Percentiles rank a stretch among this genome's conserved stretches.
Evolutionary conservation across 2,113 vertebrate genomes (phyloP).

Genomic region (Lepidothrix coronata): DNA sequence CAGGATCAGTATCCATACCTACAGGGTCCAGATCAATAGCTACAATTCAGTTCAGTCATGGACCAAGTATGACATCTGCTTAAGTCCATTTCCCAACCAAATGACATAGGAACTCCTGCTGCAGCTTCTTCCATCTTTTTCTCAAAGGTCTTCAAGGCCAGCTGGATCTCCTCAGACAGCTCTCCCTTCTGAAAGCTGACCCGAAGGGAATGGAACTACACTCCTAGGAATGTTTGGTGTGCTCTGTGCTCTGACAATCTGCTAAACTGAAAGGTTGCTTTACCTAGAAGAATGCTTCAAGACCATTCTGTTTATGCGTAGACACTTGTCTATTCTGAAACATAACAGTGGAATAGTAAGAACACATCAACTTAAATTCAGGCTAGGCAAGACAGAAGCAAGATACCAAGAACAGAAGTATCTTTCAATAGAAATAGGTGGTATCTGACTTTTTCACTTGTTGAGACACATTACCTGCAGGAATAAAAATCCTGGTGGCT

Average conservation of each 20-base stretch:
- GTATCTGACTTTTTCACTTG: background rate
- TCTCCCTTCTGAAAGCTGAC: background rate
- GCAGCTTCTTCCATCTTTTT: background rate
- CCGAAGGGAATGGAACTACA: background rate
- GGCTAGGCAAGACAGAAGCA: background rate
- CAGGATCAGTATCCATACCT: background rate
- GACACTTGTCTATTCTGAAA: background rate
- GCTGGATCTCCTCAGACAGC: background rate
- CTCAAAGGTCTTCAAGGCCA: background rate
- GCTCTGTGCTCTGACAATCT: background rate
- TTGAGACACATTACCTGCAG: background rate
- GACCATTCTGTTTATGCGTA: background rate
- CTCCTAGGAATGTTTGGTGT: background rate
- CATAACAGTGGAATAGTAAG: background rate
- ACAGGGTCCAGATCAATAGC: background rate
- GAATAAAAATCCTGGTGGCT: background rate
- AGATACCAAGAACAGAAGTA: background rate
- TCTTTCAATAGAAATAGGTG: background rate
- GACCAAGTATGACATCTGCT: rapidly evolving
- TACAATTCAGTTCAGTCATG: background rate
- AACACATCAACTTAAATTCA: background rate
- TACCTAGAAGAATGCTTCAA: background rate
- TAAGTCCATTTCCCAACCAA: background rate
- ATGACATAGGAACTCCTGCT: rapidly evolving
- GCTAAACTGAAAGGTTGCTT: background rate